Evolutionary conservation across 2,797 vertebrate genomes (phyloP).

Genomic region (Sternotherus odoratus): DNA sequence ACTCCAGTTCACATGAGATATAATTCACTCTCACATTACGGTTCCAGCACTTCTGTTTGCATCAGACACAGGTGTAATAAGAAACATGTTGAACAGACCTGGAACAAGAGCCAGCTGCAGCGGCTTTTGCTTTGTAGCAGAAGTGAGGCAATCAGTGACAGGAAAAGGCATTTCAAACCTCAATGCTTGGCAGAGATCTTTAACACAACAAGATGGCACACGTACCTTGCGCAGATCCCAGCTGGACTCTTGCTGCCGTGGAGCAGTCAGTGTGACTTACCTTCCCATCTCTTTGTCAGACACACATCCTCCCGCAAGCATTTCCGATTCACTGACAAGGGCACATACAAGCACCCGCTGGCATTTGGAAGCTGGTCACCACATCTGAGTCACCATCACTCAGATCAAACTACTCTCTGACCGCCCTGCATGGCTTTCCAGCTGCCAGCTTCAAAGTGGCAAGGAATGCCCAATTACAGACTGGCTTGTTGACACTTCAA

Average conservation of each 20-base stretch:
- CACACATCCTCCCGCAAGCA: fast-evolving
- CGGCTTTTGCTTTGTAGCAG: neutral
- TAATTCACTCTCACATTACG: neutral
- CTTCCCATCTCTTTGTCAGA: slow-evolving; percentile 55
- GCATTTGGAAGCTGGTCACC: neutral
- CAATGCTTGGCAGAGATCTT: neutral
- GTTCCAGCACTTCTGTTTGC: neutral
- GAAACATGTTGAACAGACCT: neutral
- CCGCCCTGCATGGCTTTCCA: neutral
- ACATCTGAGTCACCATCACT: neutral
- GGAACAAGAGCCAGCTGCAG: neutral
- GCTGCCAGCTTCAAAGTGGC: slow-evolving; percentile 11
- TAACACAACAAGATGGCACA: slow-evolving; percentile 8
- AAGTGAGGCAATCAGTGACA: neutral
- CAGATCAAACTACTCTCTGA: neutral
- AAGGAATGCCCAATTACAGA: slow-evolving; percentile 1
- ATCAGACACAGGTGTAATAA: neutral
- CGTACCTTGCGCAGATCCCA: slow-evolving; percentile 70
- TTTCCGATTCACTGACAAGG: slow-evolving; percentile 5
- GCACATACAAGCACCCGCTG: neutral
- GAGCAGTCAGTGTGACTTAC: slow-evolving; percentile 63
- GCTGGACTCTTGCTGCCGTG: neutral
- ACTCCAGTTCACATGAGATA: neutral
- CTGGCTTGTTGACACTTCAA: neutral
- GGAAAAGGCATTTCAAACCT: neutral